Evolutionary conservation across 2,797 vertebrate genomes (phyloP).

Genomic region (Cyclopterus lumpus): DNA sequence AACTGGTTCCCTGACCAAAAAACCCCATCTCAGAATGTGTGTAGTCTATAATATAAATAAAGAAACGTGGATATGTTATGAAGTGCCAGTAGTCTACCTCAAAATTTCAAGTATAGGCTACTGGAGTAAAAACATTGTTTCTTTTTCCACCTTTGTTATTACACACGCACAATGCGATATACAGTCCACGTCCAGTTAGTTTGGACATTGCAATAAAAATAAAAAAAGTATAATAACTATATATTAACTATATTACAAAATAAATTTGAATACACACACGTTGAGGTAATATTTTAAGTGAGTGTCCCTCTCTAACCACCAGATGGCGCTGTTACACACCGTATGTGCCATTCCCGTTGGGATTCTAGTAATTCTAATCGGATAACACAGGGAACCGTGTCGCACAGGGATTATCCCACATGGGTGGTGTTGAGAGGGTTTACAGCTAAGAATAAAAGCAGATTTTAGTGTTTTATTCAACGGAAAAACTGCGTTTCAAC

Average conservation of each 20-base stretch:
- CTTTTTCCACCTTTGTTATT: not conserved
- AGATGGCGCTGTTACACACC: conserved; percentile 45
- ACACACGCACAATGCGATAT: not conserved
- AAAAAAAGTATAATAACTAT: not conserved
- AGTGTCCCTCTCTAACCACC: conserved; percentile 7
- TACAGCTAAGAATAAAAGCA: not conserved
- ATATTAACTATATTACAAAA: too few relatives aligned
- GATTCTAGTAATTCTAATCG: conserved; percentile 34
- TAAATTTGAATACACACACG: not conserved
- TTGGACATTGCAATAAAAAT: not conserved
- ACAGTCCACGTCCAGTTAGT: not conserved
- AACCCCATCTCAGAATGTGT: not conserved
- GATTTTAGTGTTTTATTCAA: conserved; percentile 11
- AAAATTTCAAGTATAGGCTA: not conserved
- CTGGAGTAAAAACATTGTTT: too few relatives aligned
- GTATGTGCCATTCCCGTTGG: not conserved
- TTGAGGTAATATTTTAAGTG: not conserved
- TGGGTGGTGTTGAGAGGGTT: conserved; percentile 16
- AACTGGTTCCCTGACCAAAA: not conserved
- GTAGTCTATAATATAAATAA: not conserved
- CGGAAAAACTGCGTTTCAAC: not conserved
- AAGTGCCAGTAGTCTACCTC: not conserved
- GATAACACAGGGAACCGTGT: conserved; percentile 30
- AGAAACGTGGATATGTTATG: not conserved
- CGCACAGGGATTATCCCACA: conserved; percentile 24